These are phyloP conservation scores for Trogon melanurus DNA, from an alignment of 2,113 vertebrate species.

Conservation along the genomic window DNA sequence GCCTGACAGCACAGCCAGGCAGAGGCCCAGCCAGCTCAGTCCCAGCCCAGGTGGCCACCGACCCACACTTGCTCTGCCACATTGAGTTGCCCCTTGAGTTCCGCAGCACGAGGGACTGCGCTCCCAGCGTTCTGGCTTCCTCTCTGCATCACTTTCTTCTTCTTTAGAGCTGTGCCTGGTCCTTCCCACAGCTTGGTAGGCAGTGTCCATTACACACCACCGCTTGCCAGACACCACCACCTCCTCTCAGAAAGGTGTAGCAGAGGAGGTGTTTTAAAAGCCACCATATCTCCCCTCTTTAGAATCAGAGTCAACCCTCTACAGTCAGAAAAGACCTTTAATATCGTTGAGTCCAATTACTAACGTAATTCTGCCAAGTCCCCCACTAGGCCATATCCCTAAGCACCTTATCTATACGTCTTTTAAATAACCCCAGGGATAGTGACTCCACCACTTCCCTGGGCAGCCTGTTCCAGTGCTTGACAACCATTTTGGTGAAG, in stretches of 20 bases:
- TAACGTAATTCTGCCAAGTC: too few relatives aligned
- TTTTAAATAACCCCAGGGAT: too few relatives aligned
- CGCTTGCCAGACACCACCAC: too few relatives aligned
- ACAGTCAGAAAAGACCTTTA: too few relatives aligned
- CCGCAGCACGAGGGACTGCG: background rate
- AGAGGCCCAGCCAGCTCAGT: background rate
- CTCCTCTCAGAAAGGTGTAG: background rate
- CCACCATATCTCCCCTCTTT: background rate
- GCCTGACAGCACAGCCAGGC: accelerated
- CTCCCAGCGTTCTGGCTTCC: background rate
- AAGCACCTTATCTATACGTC: too few relatives aligned
- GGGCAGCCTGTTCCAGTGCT: too few relatives aligned
- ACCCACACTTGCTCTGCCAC: accelerated
- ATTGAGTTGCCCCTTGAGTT: background rate
- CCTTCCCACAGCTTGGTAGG: background rate
- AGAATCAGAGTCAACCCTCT: background rate
- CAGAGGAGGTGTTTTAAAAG: background rate
- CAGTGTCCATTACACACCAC: background rate
- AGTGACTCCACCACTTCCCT: too few relatives aligned
- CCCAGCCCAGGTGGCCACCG: background rate
- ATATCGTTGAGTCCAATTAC: too few relatives aligned
- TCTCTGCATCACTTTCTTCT: background rate
- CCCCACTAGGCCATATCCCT: too few relatives aligned
- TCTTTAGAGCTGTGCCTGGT: background rate
- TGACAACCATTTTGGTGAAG: too few relatives aligned